These are phyloP conservation scores for Condylura cristata DNA, from an alignment of 2,113 vertebrate species.

Conservation along the genomic window DNA sequence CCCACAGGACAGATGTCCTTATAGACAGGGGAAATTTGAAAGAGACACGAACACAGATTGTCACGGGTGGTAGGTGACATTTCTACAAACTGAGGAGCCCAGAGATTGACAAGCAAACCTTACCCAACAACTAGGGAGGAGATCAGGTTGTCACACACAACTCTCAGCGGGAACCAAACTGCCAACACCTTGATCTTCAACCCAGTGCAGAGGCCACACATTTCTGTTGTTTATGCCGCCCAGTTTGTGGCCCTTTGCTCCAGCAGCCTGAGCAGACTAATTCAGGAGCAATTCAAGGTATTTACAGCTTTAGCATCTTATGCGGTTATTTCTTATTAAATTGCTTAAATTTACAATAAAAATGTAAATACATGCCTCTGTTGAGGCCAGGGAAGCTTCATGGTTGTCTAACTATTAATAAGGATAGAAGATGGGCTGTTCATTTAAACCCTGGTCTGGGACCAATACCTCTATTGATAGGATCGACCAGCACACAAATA, in stretches of 20 bases:
- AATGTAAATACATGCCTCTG: background rate
- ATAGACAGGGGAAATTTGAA: background rate
- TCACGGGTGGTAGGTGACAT: rapidly evolving
- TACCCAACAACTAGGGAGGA: background rate
- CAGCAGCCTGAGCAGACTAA: background rate
- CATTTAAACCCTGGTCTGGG: constrained; percentile 41
- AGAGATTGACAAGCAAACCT: background rate
- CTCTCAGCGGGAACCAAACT: background rate
- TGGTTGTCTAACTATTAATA: background rate
- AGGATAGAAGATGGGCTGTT: background rate
- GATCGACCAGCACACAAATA: background rate
- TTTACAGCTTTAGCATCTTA: background rate
- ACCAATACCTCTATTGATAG: background rate
- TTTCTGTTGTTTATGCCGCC: background rate
- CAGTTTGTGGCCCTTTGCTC: background rate
- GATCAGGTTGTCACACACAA: background rate
- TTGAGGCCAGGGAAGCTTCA: background rate
- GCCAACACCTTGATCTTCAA: background rate
- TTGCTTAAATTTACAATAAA: background rate
- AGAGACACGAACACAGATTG: background rate
- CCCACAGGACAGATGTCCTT: background rate
- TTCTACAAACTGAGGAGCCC: background rate
- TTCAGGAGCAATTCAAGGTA: background rate
- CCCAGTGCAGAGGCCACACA: background rate
- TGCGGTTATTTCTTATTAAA: background rate